Evolutionary conservation across 2,113 vertebrate genomes (phyloP).

Genomic region (Ceuthmochares aereus): DNA sequence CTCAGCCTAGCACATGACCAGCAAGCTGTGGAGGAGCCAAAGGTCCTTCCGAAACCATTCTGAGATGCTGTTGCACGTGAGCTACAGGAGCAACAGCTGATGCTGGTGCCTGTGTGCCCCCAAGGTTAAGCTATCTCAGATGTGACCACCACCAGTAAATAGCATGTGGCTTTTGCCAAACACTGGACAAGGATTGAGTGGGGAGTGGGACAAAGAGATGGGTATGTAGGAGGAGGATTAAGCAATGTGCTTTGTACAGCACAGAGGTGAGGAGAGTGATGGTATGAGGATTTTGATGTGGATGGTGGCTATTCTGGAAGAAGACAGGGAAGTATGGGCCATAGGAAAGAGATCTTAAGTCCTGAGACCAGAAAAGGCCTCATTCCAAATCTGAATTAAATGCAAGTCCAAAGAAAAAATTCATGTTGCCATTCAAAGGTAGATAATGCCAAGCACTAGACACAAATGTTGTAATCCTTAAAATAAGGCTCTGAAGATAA

Average conservation of each 20-base stretch:
- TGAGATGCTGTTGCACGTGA: neutral
- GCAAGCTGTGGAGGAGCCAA: neutral
- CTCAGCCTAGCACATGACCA: fast-evolving
- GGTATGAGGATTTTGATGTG: neutral
- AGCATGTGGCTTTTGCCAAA: neutral
- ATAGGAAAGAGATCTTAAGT: neutral
- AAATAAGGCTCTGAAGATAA: neutral
- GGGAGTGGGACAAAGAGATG: too few relatives aligned
- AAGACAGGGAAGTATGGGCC: neutral
- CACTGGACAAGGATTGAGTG: neutral
- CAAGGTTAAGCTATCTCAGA: neutral
- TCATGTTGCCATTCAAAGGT: neutral
- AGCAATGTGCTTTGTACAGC: neutral
- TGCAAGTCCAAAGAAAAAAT: neutral
- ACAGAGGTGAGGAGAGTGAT: neutral
- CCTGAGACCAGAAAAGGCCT: neutral
- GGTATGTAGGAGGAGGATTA: fast-evolving
- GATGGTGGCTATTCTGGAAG: neutral
- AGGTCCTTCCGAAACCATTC: neutral
- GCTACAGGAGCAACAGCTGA: neutral
- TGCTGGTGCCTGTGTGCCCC: neutral
- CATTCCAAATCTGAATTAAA: neutral
- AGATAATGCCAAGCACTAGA: neutral
- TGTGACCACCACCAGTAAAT: neutral
- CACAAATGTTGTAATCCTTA: neutral